Base-by-base conservation (phyloP, 2,113 vertebrate species). In the Xenus cinereus region DNA sequence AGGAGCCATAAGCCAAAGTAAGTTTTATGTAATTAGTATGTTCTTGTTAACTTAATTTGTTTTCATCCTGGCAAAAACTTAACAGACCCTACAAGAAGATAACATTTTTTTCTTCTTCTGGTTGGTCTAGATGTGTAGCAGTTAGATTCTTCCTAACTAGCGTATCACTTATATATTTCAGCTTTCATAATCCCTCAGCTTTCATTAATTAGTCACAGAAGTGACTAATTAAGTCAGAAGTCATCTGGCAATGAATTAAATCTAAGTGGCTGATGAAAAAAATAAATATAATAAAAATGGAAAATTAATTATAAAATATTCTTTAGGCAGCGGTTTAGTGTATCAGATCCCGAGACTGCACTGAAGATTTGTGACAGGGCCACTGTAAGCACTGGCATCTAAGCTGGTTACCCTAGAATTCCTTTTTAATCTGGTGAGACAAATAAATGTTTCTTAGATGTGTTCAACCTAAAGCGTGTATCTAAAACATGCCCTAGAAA, bases 161-260 rank as follows among this genome's bases (percentile, higher is more conserved):
- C 37, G 67, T 27, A 72, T 27, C 50, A 53, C 2, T 1, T 39
- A 74, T 50, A 24, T 89, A 64, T 80, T 85, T 96, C 64, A 85
- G n/a, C 53, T 74, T 92, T 87, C 43, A 72, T 54, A 33, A n/a
- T 59, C 6, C 63, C 23, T 60, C 54, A 93, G 81, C n/a, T n/a
- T 79, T 91, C 84, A n/a, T 26, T 93, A 84, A 93, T 93, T 92
- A 69, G 53, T 84, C 75, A 39, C 17, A 87, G 71, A 81, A n/a
- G n/a, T n/a, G n/a, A n/a, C n/a, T n/a, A n/a, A n/a, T n/a, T n/a
- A n/a, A n/a, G n/a, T n/a, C 17, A 87, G 71, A 81, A 87, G 93
- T 81, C 68, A 91, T 68, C 69, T 75, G n/a, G 35, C 27, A 72
- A n/a, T 53, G 76, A 94, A 93, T 54, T 84, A 79, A 96, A 86